These are phyloP conservation scores for Synanthedon tipuliformis DNA, from an alignment of 2,888 invertebrate genomes.

Conservation along the genomic window DNA sequence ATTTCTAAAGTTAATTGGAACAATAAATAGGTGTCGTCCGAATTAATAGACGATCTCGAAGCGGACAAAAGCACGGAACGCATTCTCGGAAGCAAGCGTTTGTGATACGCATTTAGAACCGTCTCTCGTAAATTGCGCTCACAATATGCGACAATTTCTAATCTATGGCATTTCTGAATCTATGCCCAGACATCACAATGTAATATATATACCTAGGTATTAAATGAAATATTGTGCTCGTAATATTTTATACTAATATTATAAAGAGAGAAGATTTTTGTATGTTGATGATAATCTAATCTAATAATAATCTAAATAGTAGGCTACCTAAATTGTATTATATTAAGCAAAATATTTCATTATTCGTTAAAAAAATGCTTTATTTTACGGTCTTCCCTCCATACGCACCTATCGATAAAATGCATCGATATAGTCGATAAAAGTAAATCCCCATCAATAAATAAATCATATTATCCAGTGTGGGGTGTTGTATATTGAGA, in stretches of 20 bases:
- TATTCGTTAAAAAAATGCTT: too few species aligned
- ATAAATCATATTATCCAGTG: constrained; percentile 34
- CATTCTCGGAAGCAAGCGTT: neutral
- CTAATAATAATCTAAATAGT: too few species aligned
- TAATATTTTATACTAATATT: too few species aligned
- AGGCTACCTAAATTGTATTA: too few species aligned
- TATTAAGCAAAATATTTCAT: too few species aligned
- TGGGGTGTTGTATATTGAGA: constrained; percentile 33
- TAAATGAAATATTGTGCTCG: too few species aligned
- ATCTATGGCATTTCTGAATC: neutral
- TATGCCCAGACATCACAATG: too few species aligned
- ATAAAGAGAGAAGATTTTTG: too few species aligned
- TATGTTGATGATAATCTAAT: too few species aligned
- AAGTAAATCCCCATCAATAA: constrained; percentile 26
- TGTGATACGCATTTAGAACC: neutral
- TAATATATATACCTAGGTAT: too few species aligned
- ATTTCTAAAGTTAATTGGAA: constrained; percentile 34
- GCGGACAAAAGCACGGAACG: neutral
- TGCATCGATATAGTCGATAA: neutral
- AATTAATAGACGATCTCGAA: neutral
- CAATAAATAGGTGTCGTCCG: constrained; percentile 21
- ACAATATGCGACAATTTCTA: neutral
- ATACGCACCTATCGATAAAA: neutral
- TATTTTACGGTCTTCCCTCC: neutral
- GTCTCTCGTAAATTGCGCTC: neutral